Evolutionary conservation across 2,888 invertebrate species (phyloP).

Genomic region (Brachypalpus laphriformis): DNA sequence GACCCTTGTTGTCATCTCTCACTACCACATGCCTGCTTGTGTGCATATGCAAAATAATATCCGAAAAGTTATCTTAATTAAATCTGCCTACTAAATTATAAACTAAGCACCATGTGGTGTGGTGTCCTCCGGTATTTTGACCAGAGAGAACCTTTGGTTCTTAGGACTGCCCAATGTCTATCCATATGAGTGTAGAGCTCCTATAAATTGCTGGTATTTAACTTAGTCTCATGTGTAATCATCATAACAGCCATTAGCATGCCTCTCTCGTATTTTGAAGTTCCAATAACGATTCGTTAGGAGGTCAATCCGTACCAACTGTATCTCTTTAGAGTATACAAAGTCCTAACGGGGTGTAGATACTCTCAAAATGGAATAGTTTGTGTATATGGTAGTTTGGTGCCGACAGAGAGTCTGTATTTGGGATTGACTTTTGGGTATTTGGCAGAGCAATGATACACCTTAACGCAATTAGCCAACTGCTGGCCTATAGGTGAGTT

Average conservation of each 20-base stretch:
- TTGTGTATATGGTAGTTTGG: background rate
- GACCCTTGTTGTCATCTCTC: background rate
- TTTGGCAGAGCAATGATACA: conserved; percentile 37
- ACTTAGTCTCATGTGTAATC: conserved; percentile 69
- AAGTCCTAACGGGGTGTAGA: conserved; percentile 11
- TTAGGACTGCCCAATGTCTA: conserved; percentile 13
- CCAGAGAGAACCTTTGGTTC: conserved; percentile 16
- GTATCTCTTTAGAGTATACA: conserved; percentile 20
- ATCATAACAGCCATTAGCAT: conserved; percentile 70
- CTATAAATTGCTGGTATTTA: conserved; percentile 69
- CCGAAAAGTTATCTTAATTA: conserved; percentile 73
- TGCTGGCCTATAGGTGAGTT: conserved; percentile 33
- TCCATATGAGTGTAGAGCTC: conserved; percentile 25
- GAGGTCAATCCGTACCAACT: conserved; percentile 25
- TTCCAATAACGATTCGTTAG: conserved; percentile 64
- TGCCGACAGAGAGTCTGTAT: conserved; percentile 3
- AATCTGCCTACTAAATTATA: conserved; percentile 68
- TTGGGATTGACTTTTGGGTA: conserved; percentile 56
- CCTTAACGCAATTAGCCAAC: conserved; percentile 63
- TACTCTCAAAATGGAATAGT: background rate
- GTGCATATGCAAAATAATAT: conserved; percentile 64
- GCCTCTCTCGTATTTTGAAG: conserved; percentile 58
- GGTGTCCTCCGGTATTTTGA: conserved; percentile 38
- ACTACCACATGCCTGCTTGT: background rate
- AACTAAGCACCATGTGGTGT: conserved; percentile 45